A percentile compares a stretch with the other conserved stretches of the same genome.
phyloP scores from a whole-genome alignment of 1,140 invertebrate species.

The Paraescarpia echinospica region DNA sequence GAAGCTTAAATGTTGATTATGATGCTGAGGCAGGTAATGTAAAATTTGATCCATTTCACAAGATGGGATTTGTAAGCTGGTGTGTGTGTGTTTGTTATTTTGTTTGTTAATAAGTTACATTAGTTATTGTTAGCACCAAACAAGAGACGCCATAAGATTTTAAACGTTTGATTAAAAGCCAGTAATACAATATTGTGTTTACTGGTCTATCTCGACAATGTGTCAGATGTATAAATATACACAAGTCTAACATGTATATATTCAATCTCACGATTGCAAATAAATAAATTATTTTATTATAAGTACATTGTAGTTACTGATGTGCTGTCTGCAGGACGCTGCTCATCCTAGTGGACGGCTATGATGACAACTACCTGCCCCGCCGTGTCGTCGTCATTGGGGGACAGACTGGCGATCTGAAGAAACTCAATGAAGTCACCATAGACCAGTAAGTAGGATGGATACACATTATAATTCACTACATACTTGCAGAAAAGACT shows the following conservation, averaged over 20 bases:
- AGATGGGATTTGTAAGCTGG: neutral
- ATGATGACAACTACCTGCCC: slow-evolving; percentile 56
- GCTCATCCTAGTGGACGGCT: slow-evolving; percentile 42
- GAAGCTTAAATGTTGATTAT: neutral
- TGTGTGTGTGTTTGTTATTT: neutral
- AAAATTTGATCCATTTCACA: neutral
- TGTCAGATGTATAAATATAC: neutral
- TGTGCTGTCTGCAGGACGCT: slow-evolving; percentile 41
- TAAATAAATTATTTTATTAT: too few species aligned
- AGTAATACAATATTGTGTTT: neutral
- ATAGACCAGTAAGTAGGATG: slow-evolving; percentile 46
- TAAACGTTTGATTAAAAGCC: neutral
- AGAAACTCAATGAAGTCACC: slow-evolving; percentile 43
- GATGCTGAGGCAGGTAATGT: neutral
- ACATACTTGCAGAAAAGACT: too few species aligned
- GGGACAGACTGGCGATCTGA: slow-evolving; percentile 48
- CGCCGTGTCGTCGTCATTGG: slow-evolving; percentile 46
- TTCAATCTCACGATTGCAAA: too few species aligned
- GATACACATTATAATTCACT: neutral
- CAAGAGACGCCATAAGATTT: neutral
- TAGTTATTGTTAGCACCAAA: neutral
- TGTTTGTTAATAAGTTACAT: neutral
- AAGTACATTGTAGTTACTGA: neutral
- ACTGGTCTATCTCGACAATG: neutral
- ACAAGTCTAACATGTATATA: neutral